Conservation (phyloP, 2,113 vertebrate genomes). For the Crotalus tigris region DNA sequence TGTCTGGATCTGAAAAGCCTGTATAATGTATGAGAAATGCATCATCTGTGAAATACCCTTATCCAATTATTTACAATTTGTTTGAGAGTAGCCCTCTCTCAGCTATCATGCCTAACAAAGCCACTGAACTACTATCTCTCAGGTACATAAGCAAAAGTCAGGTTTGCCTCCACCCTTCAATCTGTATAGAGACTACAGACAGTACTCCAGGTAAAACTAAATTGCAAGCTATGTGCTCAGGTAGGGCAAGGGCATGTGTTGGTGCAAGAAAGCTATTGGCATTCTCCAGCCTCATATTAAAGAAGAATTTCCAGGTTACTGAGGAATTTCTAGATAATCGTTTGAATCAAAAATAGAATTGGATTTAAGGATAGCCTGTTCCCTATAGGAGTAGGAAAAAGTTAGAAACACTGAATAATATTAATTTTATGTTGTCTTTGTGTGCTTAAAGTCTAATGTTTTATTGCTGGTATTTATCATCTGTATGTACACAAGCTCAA, state of each 20-base stretch:
- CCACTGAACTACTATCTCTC: neutral
- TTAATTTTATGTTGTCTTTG: neutral
- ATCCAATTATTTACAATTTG: neutral
- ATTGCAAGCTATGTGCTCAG: neutral
- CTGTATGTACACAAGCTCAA: neutral
- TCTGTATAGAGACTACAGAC: neutral
- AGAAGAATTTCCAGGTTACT: neutral
- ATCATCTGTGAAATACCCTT: neutral
- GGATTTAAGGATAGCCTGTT: neutral
- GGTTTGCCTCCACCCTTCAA: neutral
- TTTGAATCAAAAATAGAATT: neutral
- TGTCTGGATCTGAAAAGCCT: neutral
- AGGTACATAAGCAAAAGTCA: neutral
- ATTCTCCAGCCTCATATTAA: neutral
- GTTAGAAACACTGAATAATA: neutral
- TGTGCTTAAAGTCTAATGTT: neutral
- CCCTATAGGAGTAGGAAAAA: neutral
- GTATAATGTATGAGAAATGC: neutral
- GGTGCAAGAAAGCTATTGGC: neutral
- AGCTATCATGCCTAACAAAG: neutral
- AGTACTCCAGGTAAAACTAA: neutral
- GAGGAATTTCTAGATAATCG: neutral
- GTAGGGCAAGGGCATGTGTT: neutral
- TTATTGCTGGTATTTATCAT: neutral
- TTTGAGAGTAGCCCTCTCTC: neutral